Percentiles rank a stretch among this genome's conserved stretches.
phyloP scores from a whole-genome alignment of 2,797 vertebrate species.

The Leptoclinus maculatus region DNA sequence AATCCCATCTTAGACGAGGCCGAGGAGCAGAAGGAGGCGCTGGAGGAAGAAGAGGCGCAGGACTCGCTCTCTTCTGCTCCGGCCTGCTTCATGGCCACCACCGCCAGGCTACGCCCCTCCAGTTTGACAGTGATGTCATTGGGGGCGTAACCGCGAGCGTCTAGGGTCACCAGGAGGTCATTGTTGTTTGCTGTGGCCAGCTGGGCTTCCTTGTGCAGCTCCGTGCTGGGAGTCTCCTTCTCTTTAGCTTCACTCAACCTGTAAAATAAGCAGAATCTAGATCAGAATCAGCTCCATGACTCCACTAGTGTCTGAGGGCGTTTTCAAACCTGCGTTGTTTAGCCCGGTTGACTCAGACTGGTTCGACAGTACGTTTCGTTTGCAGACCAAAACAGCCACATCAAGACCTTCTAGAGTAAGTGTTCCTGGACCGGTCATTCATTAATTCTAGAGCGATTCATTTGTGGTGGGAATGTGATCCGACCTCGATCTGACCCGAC shows the following conservation, averaged over 20 bases:
- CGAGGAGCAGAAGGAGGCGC: constrained; percentile 44
- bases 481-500: neutral
- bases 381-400: neutral
- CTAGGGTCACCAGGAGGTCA: constrained; percentile 73
- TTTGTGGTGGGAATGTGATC: neutral
- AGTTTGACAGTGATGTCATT: constrained; percentile 81
- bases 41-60: constrained; percentile 58
- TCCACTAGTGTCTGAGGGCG: neutral
- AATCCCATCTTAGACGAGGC: constrained; percentile 68
- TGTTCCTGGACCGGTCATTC: neutral
- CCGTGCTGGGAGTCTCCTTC: constrained; percentile 21
- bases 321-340: neutral
- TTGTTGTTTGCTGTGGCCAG: constrained; percentile 30
- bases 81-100: constrained; percentile 72
- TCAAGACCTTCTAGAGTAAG: neutral
- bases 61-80: constrained; percentile 65
- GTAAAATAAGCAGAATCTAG: constrained; percentile 11
- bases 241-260: constrained; percentile 38
- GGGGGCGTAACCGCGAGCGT: constrained; percentile 78
- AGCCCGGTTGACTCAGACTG: neutral
- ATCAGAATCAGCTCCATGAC: neutral
- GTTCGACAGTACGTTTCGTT: neutral
- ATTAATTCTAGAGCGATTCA: neutral
- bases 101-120: constrained; percentile 76
- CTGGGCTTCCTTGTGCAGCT: constrained; percentile 35